These are phyloP conservation scores for Biston betularia DNA, from an alignment of 2,888 invertebrate genomes.

Conservation along the genomic window DNA sequence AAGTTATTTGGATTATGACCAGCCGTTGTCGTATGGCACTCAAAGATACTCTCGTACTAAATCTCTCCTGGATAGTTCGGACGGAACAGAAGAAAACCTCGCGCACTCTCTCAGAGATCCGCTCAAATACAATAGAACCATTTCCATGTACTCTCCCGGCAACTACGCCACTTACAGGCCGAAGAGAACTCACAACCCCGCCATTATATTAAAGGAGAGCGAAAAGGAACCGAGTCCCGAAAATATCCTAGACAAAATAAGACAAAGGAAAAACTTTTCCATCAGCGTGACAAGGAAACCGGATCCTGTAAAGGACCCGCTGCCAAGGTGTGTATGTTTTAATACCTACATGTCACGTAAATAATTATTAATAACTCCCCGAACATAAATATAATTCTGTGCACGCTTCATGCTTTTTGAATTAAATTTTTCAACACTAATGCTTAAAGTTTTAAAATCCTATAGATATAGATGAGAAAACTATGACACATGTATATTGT, in stretches of 20 bases:
- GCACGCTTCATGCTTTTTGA: constrained; percentile 84
- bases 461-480: constrained; percentile 59
- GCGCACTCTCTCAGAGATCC: constrained; percentile 68
- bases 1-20: constrained; percentile 78
- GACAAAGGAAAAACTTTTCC: constrained; percentile 80
- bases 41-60: constrained; percentile 79
- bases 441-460: constrained; percentile 71
- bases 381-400: constrained; percentile 73
- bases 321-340: constrained; percentile 81
- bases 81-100: constrained; percentile 66
- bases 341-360: constrained; percentile 74
- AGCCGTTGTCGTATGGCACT: constrained; percentile 70
- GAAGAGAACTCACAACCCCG: constrained; percentile 79
- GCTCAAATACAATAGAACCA: constrained; percentile 76
- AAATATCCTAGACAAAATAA: constrained; percentile 82
- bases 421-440: constrained; percentile 81
- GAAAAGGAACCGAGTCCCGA: constrained; percentile 83
- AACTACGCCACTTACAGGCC: constrained; percentile 83
- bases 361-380: constrained; percentile 82
- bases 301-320: constrained; percentile 74
- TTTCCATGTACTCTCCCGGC: constrained; percentile 82
- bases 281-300: constrained; percentile 82
- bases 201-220: constrained; percentile 81
- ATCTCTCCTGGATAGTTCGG: constrained; percentile 76
- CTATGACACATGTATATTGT: constrained; percentile 55